Conservation (phyloP, 2,113 vertebrate genomes). For the Chinchilla lanigera region DNA sequence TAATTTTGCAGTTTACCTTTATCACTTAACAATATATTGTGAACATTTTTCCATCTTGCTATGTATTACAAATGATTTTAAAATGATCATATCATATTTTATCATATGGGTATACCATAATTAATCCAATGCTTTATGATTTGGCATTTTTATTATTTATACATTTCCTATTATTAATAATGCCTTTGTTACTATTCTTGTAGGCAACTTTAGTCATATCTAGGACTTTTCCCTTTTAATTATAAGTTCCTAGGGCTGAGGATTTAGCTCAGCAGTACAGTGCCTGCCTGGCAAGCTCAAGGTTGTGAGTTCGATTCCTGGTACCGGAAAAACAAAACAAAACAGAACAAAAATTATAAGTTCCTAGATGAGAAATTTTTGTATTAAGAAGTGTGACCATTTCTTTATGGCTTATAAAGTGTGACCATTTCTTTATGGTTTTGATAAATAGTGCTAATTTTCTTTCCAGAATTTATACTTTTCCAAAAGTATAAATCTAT, state of each 20-base stretch:
- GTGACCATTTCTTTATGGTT: neutral
- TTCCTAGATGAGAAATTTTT: neutral
- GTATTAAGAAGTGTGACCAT: neutral
- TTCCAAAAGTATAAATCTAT: neutral
- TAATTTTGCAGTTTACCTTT: neutral
- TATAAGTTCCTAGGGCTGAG: too few relatives aligned
- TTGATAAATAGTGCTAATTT: neutral
- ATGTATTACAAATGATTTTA: constrained; percentile 12
- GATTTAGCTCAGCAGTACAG: too few relatives aligned
- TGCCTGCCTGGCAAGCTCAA: too few relatives aligned
- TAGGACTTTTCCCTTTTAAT: neutral
- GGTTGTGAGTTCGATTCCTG: too few relatives aligned
- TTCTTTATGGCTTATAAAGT: constrained; percentile 2
- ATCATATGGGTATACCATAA: neutral
- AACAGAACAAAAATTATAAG: too few relatives aligned
- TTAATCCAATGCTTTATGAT: neutral
- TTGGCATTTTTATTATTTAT: neutral
- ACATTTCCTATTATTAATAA: constrained; percentile 22
- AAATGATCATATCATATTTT: neutral
- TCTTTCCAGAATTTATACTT: neutral
- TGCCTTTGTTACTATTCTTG: neutral
- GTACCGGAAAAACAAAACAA: too few relatives aligned
- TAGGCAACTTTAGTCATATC: neutral
- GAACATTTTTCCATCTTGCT: neutral
- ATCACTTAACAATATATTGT: neutral